Base-by-base conservation (phyloP, 2,113 vertebrate species). In the Catharus minimus region DNA sequence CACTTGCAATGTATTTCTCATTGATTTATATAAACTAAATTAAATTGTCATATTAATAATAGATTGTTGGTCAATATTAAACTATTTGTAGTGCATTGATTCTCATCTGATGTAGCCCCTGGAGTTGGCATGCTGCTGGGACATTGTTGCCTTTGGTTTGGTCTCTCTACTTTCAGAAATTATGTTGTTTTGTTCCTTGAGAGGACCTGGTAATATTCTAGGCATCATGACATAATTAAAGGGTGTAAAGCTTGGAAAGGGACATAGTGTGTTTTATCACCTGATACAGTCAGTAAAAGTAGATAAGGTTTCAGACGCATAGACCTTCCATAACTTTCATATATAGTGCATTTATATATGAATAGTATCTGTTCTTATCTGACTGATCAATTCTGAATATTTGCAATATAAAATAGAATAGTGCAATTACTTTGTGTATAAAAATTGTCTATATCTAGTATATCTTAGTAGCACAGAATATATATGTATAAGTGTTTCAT, bases 401-500 rank as follows among this genome's bases (percentile, higher is more conserved):
- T 82, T 95, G 71, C 95, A 94, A 96, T 97, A 97, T 94, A 88
- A 96, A 91, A 88, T 84, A 95, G 72, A 87, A 91, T 38, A 97
- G 72, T 94, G 60, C 88, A 93, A 92, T 83, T 92, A 96, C 76
- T 94, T 95, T 94, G 50, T 97, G 95, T 96, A 96, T 93, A 97
- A 95, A 94, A 92, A 89, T 72, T 95, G 93, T 95, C 91, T 96
- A 92, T 96, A 89, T 92, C 94, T 90, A 92, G 69, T 88, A 82
- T 94, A 95, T 81, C 82, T 67, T 96, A 96, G 88, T 78, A 95
- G 65, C 95, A 97, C 91, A 91, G 69, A 89, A 74, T 88, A 95
- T 96, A 76, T 97, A 94, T 97, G 91, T 98, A 94, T 97, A 97
- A 97, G 97, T 96, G 96, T 97, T 96, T 91, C 75, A 92, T 95